Conservation (phyloP, 2,888 invertebrate species). For the Callinectes sapidus region DNA sequence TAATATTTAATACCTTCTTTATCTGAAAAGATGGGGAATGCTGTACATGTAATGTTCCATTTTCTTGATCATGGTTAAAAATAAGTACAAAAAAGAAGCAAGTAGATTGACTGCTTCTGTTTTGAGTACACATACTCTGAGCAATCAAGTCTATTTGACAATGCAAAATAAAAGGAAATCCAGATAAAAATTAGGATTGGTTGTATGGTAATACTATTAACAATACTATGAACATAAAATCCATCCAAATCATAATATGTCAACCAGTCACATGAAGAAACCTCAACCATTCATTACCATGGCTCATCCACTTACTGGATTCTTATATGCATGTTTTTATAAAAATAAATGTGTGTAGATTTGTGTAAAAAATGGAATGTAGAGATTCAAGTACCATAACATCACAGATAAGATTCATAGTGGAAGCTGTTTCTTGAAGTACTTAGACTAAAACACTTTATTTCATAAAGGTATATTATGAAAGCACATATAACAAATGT, state of each 20-base stretch:
- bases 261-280: neutral
- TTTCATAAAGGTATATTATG: neutral
- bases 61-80: neutral
- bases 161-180: neutral
- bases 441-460: neutral
- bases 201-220: no score
- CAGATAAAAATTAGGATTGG: neutral
- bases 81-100: neutral
- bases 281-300: slow-evolving; percentile 4
- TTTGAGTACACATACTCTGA: neutral
- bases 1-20: neutral
- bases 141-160: neutral
- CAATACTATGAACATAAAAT: neutral
- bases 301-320: neutral
- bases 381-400: slow-evolving; percentile 25
- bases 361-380: neutral
- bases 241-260: neutral
- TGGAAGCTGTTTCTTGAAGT: neutral
- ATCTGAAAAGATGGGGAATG: neutral
- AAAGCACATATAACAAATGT: neutral
- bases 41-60: neutral
- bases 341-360: neutral
- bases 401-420: slow-evolving; percentile 10
- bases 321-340: neutral
- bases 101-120: neutral